Base-by-base conservation (phyloP, 2,113 vertebrate species). In the Antennarius striatus region DNA sequence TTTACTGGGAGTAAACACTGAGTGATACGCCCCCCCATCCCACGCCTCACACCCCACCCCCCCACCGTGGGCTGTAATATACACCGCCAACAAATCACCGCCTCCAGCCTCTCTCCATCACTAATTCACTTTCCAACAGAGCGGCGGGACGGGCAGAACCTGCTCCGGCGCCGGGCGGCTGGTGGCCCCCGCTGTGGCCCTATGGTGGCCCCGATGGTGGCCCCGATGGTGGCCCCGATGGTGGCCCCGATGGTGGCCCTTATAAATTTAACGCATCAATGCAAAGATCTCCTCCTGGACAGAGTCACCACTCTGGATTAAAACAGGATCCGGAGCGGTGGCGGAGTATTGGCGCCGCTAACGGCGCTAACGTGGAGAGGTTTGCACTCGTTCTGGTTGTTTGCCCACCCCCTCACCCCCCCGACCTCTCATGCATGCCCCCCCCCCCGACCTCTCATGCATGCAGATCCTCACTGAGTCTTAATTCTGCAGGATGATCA, bases 1-100 rank as follows among this genome's bases (percentile, higher is more conserved):
- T 93, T 93, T 91, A 92, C 88, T 92, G 88, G 86, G 89, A 93
- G 92, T 92, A 94, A 93, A 93, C 92, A 92, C 85, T 91, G 91
- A 93, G 77, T 89, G 90, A 92, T 92, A 90, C 84, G 84, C 68
- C 85, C 80, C 86, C 77, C 83, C 65, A 63, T 86, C 80, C 84
- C 54, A 83, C 79, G 72, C 76, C 76, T 77, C 86, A 77, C 80
- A 77, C 87, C 78, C 64, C 69, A 72, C 73, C 78, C 81, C 77
- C 83, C 84, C 73, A 83, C 89, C 84, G 72, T 73, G 84, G 82
- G 82, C 85, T 89, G 83, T 88, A 90, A 91, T 91, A 90, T 87
- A 90, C 88, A 75, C 82, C 56, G 79, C 80, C 82, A 89, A 92
- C 90, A 92, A 92, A 92, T 91, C 91, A 87, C 85, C 73, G 83